Base-by-base conservation (phyloP, 2,113 vertebrate species). In the Cyanocitta stelleri region DNA sequence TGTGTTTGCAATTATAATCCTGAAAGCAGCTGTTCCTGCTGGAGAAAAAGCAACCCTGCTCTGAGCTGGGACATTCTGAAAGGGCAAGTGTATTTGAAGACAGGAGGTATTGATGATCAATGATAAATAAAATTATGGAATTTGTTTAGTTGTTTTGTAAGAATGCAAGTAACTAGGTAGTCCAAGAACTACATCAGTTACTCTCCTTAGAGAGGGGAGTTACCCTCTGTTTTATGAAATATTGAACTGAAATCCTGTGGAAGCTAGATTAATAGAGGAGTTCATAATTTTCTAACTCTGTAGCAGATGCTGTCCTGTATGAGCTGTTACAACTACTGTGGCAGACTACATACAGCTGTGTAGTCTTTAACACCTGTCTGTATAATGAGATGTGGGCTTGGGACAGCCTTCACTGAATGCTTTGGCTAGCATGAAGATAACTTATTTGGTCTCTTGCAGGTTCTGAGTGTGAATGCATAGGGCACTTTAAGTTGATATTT, bases 401-500 rank as follows among this genome's bases (percentile, higher is more conserved):
- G 43, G 16, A 75, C 49, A 49, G 30, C 39, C 18, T 74, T 84
- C 21, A 6, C 39, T 51, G 35, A 51, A 35, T 78, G 43, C 29
- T 55, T 73, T 82, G 27, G 33, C 16, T 73, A 49, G 76, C 32
- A 8, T 21, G 48, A 66, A 80, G 46, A 84, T 79, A 63, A 92
- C 11, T 56, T 44, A 48, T 4, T 69, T 90, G 77, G 79, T 48
- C 39, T 61, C 48, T 94, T 96, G 11, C 97, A 99, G 99, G 99
- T 81, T 99, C 99, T 23, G 99, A 99, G 97, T 98, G 98, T 4
- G 99, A 99, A 96, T 99, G 99, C 96, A 99, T 99, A 80, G 99
- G 99, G 12, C 99, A 99, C 95, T 99, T 99, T 97, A 99, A 99
- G 93, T 97, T 99, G 96, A 98, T 99, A 84, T 99, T 99, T 97